Base-by-base conservation (phyloP, 1,140 invertebrate genomes). In the Drosophila funebris region DNA sequence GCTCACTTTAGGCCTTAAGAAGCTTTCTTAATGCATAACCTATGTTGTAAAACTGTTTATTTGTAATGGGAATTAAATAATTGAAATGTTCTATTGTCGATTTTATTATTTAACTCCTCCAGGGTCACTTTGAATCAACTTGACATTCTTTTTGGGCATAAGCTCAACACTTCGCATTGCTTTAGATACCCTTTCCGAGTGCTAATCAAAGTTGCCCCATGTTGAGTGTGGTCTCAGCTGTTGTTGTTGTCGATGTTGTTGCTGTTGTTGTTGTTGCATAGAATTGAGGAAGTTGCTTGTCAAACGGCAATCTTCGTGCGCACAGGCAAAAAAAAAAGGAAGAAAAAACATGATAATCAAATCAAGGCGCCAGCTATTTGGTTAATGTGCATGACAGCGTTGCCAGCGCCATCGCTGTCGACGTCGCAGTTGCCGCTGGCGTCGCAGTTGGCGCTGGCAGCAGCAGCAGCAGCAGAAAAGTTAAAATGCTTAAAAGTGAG, bases 331-430 rank as follows among this genome's bases (percentile, higher is more conserved):
- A 52, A 29, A 24, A 31, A 3, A 9, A 48, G 31, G 7, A 41
- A 52, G 29, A 46, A 48, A 71, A 52, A 83, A 77, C 73, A 83
- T 71, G 79, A 89, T 88, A 88, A 88, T 88, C 83, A 88, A 88
- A 88, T 88, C 83, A 88, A 89, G 84, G 84, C 79, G 73, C 84
- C 76, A 88, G 84, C 83, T 89, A 88, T 88, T 88, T 89, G 84
- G 83, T 88, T 88, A 88, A 88, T 88, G 83, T 88, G 76, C 78
- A 87, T 78, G 83, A 78, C 82, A 88, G 78, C 83, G 43, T 73
- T 68, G 60, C 41, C 68, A 37, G 27, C 67, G 46, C 39, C 36
- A 39, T 16, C 39, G 36, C 18, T 16, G 13, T 48, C 63, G 54
- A 57, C 29, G 24, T 29, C 43, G 50, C 9, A 13, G 37, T 14